phyloP scores from a whole-genome alignment of 2,888 invertebrate genomes.

The Perdita meconis region DNA sequence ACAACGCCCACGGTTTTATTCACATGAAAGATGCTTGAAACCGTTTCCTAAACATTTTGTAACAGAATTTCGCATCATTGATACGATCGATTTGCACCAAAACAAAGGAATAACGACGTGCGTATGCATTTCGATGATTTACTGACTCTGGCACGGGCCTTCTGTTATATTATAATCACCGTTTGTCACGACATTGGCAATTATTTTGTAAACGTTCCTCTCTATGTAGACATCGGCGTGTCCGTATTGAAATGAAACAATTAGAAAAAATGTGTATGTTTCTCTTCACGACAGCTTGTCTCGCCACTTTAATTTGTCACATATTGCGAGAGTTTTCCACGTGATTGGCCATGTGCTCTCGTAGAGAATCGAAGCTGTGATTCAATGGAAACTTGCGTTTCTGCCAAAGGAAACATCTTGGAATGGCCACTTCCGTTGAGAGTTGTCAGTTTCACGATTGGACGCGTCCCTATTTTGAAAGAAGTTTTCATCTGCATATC shows the following conservation, averaged over 20 bases:
- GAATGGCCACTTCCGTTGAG: slow-evolving; percentile 29
- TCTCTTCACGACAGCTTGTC: neutral
- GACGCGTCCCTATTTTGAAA: neutral
- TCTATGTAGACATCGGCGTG: neutral
- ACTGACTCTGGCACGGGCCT: slow-evolving; percentile 24
- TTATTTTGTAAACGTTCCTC: slow-evolving; percentile 40
- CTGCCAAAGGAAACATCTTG: slow-evolving; percentile 66
- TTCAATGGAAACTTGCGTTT: slow-evolving; percentile 46
- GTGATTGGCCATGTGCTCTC: slow-evolving; percentile 6
- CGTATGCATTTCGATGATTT: slow-evolving; percentile 13
- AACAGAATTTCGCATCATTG: neutral
- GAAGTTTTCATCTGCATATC: neutral
- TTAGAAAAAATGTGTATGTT: neutral
- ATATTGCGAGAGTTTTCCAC: slow-evolving; percentile 10
- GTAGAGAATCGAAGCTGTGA: neutral
- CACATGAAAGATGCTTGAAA: neutral
- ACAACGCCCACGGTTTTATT: too few relatives aligned
- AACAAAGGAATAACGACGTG: neutral
- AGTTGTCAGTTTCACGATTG: neutral
- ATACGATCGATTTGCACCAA: neutral
- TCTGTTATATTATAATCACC: slow-evolving; percentile 37
- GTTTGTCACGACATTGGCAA: slow-evolving; percentile 50
- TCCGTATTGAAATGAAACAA: neutral
- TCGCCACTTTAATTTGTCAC: neutral
- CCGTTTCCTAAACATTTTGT: neutral